Evolutionary conservation across 2,113 vertebrate species (phyloP), one percentile per base, ranked within the genome.

Genomic region (Clinocottus analis): DNA sequence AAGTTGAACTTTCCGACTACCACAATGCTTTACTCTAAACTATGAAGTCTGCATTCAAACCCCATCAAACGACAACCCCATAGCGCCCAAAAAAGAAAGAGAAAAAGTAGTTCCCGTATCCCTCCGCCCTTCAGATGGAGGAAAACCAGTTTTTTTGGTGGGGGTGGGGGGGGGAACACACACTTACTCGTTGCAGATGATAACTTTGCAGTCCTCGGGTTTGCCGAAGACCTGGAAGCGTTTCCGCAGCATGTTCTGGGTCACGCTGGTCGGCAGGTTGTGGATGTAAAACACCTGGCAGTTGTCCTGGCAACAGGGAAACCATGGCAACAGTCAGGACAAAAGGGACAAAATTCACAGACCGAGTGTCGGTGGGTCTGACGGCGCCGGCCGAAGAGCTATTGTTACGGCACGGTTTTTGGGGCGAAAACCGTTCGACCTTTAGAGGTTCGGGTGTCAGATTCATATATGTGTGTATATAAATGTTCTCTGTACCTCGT

Each of bases 221-320:
- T 96, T 96, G 1, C 98, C 97, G 33, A 98, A 98, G 66, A 96
- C 96, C 92, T 98, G 96, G 0, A 99, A 98, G 89, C 97, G 97
- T 87, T 95, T 97, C 91, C 97, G 96, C 86, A 99, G 95, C 93
- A 97, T 97, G 2, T 93, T 95, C 93, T 97, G 97, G 87, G 95
- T 99, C 93, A 99, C 96, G 88, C 95, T 96, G 84, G 87, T 96
- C 69, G 97, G 96, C 92, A 99, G 97, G 90, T 98, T 98, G 89
- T 95, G 95, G 90, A 99, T 89, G 80, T 97, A 98, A 77, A 99
- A 96, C 90, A 99, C 94, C 25, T 97, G 96, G 89, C 97, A 97
- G 96, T 98, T 97, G 33, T 96, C 96, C 98, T 99, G 93, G 91
- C 87, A 86, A 92, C 89, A 89, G 61, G 75, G 85, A 90, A 90